phyloP scores from a whole-genome alignment of 2,113 vertebrate genomes.

The Cinclus cinclus region DNA sequence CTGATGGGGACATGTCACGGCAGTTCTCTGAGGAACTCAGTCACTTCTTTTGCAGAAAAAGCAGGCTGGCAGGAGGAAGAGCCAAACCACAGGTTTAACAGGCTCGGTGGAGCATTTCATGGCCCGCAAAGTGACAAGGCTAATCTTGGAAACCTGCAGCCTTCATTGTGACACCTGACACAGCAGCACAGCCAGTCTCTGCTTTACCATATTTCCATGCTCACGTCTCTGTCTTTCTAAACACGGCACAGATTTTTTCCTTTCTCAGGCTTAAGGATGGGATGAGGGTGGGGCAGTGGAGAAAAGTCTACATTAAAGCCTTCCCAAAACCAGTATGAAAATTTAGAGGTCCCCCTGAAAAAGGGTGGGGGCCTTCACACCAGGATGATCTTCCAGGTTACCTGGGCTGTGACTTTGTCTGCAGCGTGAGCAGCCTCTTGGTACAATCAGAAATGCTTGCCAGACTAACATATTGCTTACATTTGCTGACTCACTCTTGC shows the following conservation, averaged over 20 bases:
- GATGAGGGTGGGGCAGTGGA: not conserved
- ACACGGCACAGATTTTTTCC: not conserved
- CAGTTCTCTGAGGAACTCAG: not conserved
- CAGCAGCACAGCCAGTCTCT: not conserved
- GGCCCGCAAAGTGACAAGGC: not conserved
- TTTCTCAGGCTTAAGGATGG: not conserved
- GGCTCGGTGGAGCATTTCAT: not conserved
- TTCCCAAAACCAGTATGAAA: not conserved
- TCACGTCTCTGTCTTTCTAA: not conserved
- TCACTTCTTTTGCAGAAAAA: not conserved
- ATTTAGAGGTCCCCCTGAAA: not conserved
- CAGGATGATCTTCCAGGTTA: not conserved
- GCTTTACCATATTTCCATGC: not conserved
- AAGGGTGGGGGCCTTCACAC: not conserved
- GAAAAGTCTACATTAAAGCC: not conserved
- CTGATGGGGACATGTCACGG: fast-evolving
- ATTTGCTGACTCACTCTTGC: conserved; percentile 58
- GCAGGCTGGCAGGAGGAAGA: not conserved
- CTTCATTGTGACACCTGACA: not conserved
- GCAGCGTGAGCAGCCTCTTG: not conserved
- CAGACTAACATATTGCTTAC: not conserved
- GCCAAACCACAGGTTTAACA: not conserved
- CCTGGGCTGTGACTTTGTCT: not conserved
- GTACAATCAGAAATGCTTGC: not conserved
- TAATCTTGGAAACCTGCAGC: not conserved